Percentiles rank a stretch among this genome's conserved stretches.
These are phyloP conservation scores for Bucco capensis DNA, from an alignment of 2,113 vertebrate genomes.

Conservation along the genomic window DNA sequence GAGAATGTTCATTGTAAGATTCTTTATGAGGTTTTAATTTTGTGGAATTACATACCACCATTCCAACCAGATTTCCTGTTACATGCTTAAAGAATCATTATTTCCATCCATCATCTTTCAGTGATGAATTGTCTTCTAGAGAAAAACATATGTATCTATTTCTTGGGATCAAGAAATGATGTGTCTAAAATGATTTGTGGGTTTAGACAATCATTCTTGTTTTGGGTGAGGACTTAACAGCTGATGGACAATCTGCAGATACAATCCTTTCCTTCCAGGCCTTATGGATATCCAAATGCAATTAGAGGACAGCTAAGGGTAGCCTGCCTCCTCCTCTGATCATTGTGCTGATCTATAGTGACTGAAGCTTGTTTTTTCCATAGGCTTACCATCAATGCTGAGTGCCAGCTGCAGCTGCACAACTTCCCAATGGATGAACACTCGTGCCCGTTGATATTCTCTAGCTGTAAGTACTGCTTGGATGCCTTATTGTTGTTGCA, in stretches of 20 bases:
- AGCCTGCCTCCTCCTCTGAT: background rate
- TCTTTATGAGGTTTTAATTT: background rate
- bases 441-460: slow-evolving; percentile 94
- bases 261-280: background rate
- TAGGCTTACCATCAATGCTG: slow-evolving; percentile 94
- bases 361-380: background rate
- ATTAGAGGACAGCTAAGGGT: background rate
- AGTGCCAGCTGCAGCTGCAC: slow-evolving; percentile 94
- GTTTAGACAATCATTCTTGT: background rate
- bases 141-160: background rate
- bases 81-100: background rate
- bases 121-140: background rate
- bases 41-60: background rate
- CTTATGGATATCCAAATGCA: background rate
- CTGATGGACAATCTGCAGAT: background rate
- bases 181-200: background rate
- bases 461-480: slow-evolving; percentile 90
- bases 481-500: background rate
- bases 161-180: background rate
- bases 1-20: background rate
- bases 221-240: background rate
- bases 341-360: background rate
- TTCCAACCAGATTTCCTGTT: background rate
- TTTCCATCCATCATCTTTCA: background rate
- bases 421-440: slow-evolving; percentile 98